Evolutionary conservation across 2,113 vertebrate species (phyloP).

Genomic region (Heptranchias perlo): DNA sequence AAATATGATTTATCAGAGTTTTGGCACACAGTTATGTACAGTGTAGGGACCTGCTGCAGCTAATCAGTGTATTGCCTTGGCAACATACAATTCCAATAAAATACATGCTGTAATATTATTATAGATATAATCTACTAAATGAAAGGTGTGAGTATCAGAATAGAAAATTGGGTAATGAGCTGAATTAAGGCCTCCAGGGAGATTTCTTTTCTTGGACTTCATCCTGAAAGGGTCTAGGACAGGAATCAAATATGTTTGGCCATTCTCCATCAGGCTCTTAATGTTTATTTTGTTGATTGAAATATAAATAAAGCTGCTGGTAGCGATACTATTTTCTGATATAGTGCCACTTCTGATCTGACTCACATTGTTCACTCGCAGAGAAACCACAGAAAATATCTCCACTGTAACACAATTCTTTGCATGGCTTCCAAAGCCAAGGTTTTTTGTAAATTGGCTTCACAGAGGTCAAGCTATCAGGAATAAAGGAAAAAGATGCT

Average conservation of each 20-base stretch:
- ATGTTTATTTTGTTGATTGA: constrained; percentile 6
- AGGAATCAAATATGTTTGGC: constrained; percentile 16
- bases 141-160: constrained; percentile 25
- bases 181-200: constrained; percentile 19
- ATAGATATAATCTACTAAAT: neutral
- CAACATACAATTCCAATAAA: constrained; percentile 21
- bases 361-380: neutral
- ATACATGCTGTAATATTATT: constrained; percentile 15
- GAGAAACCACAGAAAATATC: neutral
- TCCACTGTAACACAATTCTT: neutral
- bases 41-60: neutral
- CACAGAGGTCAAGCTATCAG: neutral
- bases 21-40: neutral
- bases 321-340: neutral
- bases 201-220: neutral
- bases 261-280: neutral
- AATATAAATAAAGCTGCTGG: constrained; percentile 7
- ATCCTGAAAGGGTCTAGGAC: neutral
- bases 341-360: neutral
- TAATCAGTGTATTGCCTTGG: constrained; percentile 24
- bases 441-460: neutral
- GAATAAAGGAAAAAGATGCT: neutral
- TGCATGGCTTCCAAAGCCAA: neutral
- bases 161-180: constrained; percentile 25
- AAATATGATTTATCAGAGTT: constrained; percentile 2